Evolutionary conservation across 2,888 invertebrate species (phyloP).

Genomic region (Folsomia manolachei): DNA sequence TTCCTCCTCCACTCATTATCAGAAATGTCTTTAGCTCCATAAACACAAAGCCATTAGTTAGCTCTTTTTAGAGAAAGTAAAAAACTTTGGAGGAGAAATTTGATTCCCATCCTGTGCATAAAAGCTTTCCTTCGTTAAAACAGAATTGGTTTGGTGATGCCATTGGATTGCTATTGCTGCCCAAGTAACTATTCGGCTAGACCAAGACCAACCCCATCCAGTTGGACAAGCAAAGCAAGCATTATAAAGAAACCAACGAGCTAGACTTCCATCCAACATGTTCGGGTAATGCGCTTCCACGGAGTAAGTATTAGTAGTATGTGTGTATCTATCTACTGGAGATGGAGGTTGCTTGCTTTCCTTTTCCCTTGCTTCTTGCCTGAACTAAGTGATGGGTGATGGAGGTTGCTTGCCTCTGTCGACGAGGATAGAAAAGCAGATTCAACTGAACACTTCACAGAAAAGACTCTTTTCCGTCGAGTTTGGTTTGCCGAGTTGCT

Average conservation of each 20-base stretch:
- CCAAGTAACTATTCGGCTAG: background rate
- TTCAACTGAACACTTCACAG: slow-evolving; percentile 25
- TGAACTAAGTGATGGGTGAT: slow-evolving; percentile 1
- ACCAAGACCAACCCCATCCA: no score
- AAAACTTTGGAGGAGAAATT: slow-evolving; percentile 15
- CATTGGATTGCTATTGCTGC: no score
- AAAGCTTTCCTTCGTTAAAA: slow-evolving; percentile 7
- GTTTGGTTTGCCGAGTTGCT: slow-evolving; percentile 21
- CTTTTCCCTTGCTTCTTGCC: no score
- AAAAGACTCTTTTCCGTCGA: slow-evolving; percentile 24
- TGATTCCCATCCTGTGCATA: slow-evolving; percentile 18
- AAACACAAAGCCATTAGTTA: slow-evolving; percentile 10
- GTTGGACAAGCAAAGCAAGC: no score
- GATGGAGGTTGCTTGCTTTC: slow-evolving; percentile 22
- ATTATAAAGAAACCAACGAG: no score
- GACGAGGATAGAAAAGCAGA: slow-evolving; percentile 26
- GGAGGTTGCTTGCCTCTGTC: slow-evolving; percentile 24
- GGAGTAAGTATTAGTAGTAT: background rate
- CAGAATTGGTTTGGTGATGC: background rate
- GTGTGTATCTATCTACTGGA: background rate
- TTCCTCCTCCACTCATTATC: slow-evolving; percentile 12
- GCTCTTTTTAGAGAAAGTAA: slow-evolving; percentile 12
- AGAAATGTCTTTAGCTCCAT: slow-evolving; percentile 11
- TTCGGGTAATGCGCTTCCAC: no score
- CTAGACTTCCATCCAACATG: no score